phyloP scores from a whole-genome alignment of 2,113 vertebrate species.

The Megatriorchis doriae region DNA sequence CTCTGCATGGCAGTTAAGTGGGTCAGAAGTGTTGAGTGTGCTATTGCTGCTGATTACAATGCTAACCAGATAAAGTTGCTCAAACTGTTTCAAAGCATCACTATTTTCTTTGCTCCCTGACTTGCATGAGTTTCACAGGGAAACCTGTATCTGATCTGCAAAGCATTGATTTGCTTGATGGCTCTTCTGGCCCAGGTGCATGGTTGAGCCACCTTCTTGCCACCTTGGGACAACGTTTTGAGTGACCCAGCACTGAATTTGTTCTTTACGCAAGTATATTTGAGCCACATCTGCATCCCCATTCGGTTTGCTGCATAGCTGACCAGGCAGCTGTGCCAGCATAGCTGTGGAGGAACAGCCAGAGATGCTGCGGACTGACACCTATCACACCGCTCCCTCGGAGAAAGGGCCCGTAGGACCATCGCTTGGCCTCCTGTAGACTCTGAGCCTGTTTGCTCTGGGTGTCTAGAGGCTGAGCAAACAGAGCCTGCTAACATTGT shows the following conservation, averaged over 20 bases:
- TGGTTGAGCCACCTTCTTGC: not conserved
- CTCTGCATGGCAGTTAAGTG: not conserved
- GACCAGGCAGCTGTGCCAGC: not conserved
- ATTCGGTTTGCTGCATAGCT: not conserved
- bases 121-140: not conserved
- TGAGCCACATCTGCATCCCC: not conserved
- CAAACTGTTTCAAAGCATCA: not conserved
- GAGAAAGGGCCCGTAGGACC: not conserved
- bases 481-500: not conserved
- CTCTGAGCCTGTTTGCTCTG: not conserved
- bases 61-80: not conserved
- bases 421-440: not conserved
- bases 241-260: not conserved
- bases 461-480: not conserved
- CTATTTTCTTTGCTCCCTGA: not conserved
- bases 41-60: not conserved
- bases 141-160: not conserved
- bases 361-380: not conserved
- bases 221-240: not conserved
- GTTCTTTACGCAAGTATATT: not conserved
- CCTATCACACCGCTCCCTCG: fast-evolving
- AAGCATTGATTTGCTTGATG: not conserved
- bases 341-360: not conserved
- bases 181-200: not conserved
- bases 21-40: not conserved